A percentile compares a stretch with the other conserved stretches of the same genome.
Evolutionary conservation across 2,113 vertebrate genomes (phyloP).

Genomic region (Lycocorax pyrrhopterus): DNA sequence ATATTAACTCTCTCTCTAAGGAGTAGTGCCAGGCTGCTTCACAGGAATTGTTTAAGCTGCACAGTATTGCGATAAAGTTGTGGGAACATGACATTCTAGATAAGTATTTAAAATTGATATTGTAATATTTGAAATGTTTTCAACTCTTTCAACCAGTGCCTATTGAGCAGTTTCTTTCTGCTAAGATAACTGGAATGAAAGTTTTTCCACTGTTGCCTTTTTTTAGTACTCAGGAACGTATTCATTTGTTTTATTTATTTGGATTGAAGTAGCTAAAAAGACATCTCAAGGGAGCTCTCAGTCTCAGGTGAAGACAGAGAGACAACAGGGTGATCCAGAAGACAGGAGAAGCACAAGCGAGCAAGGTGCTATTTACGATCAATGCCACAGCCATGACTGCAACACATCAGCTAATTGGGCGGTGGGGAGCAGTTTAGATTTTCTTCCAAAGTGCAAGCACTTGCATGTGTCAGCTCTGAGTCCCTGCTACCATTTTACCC

Average conservation of each 20-base stretch:
- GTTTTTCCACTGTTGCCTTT: neutral
- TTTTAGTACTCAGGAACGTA: neutral
- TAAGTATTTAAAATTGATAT: neutral
- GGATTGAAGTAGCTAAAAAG: neutral
- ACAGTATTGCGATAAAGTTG: neutral
- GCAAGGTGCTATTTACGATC: neutral
- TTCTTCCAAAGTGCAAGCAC: neutral
- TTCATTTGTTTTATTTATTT: neutral
- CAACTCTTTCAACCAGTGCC: neutral
- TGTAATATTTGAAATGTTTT: neutral
- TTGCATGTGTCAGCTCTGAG: slow-evolving; percentile 6
- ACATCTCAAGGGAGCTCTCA: neutral
- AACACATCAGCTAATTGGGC: slow-evolving; percentile 25
- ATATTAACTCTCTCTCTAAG: neutral
- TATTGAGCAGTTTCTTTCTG: neutral
- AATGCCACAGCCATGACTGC: neutral
- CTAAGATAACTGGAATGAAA: neutral
- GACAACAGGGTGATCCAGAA: neutral
- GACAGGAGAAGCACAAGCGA: neutral
- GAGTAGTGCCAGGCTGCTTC: neutral
- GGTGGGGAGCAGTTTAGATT: slow-evolving; percentile 19
- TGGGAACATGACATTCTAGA: neutral
- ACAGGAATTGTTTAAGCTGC: neutral
- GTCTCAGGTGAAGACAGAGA: neutral
- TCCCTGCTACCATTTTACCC: neutral